Conservation (phyloP, 2,797 vertebrate genomes). For the Megaceryle alcyon region DNA sequence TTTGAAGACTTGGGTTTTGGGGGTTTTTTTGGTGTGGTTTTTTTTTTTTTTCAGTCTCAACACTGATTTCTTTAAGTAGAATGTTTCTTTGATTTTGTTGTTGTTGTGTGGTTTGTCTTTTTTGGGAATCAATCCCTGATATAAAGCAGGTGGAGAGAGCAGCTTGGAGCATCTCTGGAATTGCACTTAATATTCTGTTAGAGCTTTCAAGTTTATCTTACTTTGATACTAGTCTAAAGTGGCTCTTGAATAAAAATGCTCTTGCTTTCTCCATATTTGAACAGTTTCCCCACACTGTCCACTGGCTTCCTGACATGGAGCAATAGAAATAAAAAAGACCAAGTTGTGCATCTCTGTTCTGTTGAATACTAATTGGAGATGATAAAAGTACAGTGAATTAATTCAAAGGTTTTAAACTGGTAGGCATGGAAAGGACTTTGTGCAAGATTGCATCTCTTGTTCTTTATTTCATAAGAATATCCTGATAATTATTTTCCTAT, state of each 20-base stretch:
- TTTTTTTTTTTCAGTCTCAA: not conserved
- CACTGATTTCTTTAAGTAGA: not conserved
- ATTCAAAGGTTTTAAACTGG: not conserved
- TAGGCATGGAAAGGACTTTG: not conserved
- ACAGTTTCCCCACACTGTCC: not conserved
- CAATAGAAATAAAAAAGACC: not conserved
- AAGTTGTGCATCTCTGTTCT: not conserved
- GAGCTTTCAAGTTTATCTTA: not conserved
- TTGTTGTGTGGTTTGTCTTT: no score
- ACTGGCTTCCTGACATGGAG: not conserved
- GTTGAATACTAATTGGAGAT: not conserved
- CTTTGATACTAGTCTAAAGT: not conserved
- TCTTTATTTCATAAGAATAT: not conserved
- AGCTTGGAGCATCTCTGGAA: not conserved
- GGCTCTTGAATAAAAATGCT: not conserved
- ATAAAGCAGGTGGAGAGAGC: not conserved
- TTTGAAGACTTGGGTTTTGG: not conserved
- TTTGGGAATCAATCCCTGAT: not conserved
- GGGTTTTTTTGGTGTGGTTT: rapidly evolving
- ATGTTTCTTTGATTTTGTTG: not conserved
- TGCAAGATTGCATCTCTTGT: not conserved
- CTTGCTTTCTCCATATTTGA: not conserved
- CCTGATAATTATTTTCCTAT: not conserved
- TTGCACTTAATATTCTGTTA: not conserved
- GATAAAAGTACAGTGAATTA: not conserved